A percentile compares a stretch with the other conserved stretches of the same genome.
phyloP scores from a whole-genome alignment of 2,113 vertebrate genomes.

The Mesitornis unicolor region DNA sequence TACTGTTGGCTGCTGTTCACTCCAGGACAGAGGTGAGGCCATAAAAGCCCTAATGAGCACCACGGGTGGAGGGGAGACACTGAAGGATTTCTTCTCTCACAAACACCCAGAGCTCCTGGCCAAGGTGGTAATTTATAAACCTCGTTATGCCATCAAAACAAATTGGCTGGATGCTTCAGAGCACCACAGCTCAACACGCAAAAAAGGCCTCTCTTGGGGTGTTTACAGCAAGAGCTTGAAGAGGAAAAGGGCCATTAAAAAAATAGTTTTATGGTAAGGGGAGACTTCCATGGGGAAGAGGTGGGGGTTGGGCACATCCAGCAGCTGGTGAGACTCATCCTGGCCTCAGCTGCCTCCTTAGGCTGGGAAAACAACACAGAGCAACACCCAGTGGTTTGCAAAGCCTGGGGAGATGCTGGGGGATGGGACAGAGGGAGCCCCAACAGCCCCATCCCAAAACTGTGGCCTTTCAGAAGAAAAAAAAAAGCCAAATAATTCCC shows the following conservation, averaged over 20 bases:
- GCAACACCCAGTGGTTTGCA: fast-evolving
- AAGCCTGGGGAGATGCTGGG: not conserved
- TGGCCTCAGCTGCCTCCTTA: not conserved
- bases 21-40: too few species aligned
- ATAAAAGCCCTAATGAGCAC: fast-evolving
- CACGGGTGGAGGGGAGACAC: fast-evolving
- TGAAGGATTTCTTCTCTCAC: not conserved
- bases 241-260: not conserved
- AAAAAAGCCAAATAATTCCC: not conserved
- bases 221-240: not conserved
- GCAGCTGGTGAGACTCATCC: not conserved
- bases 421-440: not conserved
- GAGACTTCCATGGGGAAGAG: not conserved
- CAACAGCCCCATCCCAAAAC: fast-evolving
- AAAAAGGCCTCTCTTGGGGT: not conserved
- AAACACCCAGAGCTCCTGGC: not conserved
- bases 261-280: not conserved
- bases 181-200: not conserved
- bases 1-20: not conserved
- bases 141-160: not conserved
- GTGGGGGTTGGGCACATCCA: not conserved
- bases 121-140: not conserved
- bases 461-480: not conserved
- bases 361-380: not conserved
- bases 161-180: not conserved